Percentiles rank a stretch among this genome's conserved stretches.
Evolutionary conservation across 2,888 invertebrate genomes (phyloP).

Genomic region (Polietes domitor): DNA sequence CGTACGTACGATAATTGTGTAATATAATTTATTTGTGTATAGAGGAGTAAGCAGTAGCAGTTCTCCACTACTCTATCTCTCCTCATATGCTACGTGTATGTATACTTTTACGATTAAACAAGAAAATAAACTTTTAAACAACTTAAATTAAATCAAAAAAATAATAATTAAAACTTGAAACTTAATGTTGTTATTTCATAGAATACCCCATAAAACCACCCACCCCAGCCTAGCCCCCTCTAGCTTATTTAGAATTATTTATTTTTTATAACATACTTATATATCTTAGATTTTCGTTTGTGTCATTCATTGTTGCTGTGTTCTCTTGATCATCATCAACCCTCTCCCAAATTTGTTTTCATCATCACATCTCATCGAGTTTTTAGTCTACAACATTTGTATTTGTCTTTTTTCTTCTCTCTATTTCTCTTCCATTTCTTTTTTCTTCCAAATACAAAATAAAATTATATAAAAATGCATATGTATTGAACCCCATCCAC

Average conservation of each 20-base stretch:
- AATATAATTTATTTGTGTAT: constrained; percentile 1
- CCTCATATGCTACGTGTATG: not conserved
- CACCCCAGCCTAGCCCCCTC: not conserved
- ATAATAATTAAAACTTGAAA: constrained; percentile 1
- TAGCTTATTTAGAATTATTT: not conserved
- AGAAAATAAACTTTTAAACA: constrained; percentile 24
- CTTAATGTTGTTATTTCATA: constrained; percentile 34
- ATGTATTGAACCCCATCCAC: not conserved
- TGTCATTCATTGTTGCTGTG: constrained; percentile 48
- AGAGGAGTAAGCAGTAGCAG: too few relatives aligned
- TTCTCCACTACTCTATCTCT: not conserved
- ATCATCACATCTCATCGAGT: not conserved
- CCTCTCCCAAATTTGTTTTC: not conserved
- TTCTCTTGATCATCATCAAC: not conserved
- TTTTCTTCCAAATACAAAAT: constrained; percentile 17
- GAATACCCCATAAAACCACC: too few relatives aligned
- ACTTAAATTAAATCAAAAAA: constrained; percentile 23
- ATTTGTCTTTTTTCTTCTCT: constrained; percentile 39
- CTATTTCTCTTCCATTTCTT: constrained; percentile 49
- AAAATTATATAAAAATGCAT: not conserved
- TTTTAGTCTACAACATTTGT: constrained; percentile 6
- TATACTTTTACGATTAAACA: constrained; percentile 6
- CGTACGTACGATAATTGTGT: not conserved
- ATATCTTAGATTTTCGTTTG: not conserved
- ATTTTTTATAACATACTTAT: constrained; percentile 13